phyloP scores from a whole-genome alignment of 2,888 invertebrate genomes.

The Spodoptera exigua region DNA sequence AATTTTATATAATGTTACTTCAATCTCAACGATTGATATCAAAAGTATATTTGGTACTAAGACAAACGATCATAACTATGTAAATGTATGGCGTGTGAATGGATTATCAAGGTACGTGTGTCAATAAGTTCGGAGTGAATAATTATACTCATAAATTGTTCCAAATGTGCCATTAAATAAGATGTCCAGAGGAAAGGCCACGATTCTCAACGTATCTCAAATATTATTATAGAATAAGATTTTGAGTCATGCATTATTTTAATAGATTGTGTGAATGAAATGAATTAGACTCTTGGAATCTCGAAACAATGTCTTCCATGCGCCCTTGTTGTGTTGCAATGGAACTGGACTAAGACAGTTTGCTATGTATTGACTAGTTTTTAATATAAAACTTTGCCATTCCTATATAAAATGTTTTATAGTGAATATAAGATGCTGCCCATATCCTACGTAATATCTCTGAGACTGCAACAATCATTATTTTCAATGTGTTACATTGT shows the following conservation, averaged over 20 bases:
- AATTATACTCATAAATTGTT: conserved; percentile 62
- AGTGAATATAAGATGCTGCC: conserved; percentile 49
- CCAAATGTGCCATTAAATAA: conserved; percentile 60
- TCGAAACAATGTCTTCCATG: conserved; percentile 61
- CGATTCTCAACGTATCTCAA: conserved; percentile 58
- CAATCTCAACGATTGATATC: conserved; percentile 47
- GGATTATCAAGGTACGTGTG: conserved; percentile 48
- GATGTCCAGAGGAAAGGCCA: conserved; percentile 47
- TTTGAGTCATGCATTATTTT: conserved; percentile 55
- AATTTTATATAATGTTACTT: conserved; percentile 51
- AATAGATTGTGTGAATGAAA: conserved; percentile 42
- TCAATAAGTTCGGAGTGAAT: conserved; percentile 51
- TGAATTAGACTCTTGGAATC: conserved; percentile 52
- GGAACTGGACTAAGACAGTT: conserved; percentile 50
- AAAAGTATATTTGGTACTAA: conserved; percentile 57
- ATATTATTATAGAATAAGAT: conserved; percentile 56
- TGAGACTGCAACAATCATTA: conserved; percentile 53
- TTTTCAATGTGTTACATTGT: conserved; percentile 54
- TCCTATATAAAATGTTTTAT: conserved; percentile 56
- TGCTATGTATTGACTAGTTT: conserved; percentile 55
- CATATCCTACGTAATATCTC: conserved; percentile 50
- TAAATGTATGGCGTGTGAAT: conserved; percentile 55
- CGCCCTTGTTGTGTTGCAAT: conserved; percentile 37
- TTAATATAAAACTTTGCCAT: conserved; percentile 52
- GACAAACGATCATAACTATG: conserved; percentile 33